phyloP scores from a whole-genome alignment of 2,888 invertebrate genomes.

The Rambutsinella grinnellia region DNA sequence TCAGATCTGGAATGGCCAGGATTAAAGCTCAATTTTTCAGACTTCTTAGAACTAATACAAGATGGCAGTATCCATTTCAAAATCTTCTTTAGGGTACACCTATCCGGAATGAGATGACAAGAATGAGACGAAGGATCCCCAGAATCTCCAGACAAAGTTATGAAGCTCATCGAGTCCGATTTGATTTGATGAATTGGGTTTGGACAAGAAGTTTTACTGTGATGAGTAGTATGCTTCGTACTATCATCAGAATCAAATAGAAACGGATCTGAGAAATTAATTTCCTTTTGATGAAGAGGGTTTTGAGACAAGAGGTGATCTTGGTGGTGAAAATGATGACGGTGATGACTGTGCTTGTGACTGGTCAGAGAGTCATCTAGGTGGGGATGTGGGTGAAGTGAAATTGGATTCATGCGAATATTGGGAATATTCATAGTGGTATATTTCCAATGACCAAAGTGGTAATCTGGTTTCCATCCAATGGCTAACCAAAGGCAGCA shows the following conservation, averaged over 20 bases:
- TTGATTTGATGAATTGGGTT: background rate
- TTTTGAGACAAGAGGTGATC: background rate
- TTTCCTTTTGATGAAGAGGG: slow-evolving; percentile 26
- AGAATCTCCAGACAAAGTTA: slow-evolving; percentile 37
- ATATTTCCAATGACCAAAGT: slow-evolving; percentile 60
- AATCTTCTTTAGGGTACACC: slow-evolving; percentile 18
- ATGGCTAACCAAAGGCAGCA: slow-evolving; percentile 45
- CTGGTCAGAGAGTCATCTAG: background rate
- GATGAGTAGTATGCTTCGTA: background rate
- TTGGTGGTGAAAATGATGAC: background rate
- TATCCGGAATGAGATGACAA: slow-evolving; percentile 49
- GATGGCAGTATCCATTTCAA: slow-evolving; percentile 44
- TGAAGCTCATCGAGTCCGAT: slow-evolving; percentile 38
- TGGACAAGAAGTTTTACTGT: background rate
- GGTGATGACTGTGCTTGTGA: background rate
- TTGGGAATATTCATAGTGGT: slow-evolving; percentile 23
- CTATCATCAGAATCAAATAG: background rate
- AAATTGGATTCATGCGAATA: slow-evolving; percentile 24
- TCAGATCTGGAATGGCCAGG: background rate
- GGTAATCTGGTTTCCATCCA: slow-evolving; percentile 57
- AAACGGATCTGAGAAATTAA: slow-evolving; percentile 16
- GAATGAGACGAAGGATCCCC: background rate
- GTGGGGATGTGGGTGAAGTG: slow-evolving; percentile 34
- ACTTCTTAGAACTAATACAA: background rate
- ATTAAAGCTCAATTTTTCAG: background rate